phyloP scores from a whole-genome alignment of 2,797 vertebrate genomes.

The Phrynocephalus guinanensis region DNA sequence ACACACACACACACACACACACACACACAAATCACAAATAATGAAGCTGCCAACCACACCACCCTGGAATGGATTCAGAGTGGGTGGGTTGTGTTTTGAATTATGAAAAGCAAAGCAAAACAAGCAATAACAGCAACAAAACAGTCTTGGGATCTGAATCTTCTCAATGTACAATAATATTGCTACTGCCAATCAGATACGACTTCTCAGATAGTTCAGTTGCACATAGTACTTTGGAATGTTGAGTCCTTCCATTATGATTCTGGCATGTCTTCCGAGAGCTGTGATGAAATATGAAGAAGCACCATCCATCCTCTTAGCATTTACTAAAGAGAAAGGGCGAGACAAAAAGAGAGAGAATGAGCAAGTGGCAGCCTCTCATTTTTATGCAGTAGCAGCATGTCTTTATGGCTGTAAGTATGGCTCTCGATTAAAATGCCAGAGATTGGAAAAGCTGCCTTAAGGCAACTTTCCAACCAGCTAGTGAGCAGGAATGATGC shows the following conservation, averaged over 20 bases:
- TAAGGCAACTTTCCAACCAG: constrained; percentile 60
- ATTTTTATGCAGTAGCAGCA: constrained; percentile 13
- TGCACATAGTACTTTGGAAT: constrained; percentile 17
- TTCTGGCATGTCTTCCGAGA: constrained; percentile 35
- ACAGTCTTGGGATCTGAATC: background rate
- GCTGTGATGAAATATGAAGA: constrained; percentile 14
- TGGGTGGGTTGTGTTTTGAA: too few species aligned
- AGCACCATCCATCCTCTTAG: background rate
- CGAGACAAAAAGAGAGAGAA: background rate
- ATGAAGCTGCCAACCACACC: too few species aligned
- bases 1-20: too few species aligned
- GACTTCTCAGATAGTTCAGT: background rate
- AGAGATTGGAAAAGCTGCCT: constrained; percentile 51
- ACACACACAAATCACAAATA: too few species aligned
- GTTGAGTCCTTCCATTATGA: background rate
- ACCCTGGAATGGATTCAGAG: too few species aligned
- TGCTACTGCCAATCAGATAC: background rate
- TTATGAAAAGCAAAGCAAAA: background rate
- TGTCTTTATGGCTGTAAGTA: constrained; percentile 22
- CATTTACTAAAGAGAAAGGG: background rate
- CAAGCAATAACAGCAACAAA: background rate
- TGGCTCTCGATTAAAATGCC: constrained; percentile 51
- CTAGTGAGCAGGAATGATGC: constrained; percentile 61
- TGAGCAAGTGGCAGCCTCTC: background rate
- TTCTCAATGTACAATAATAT: background rate